Evolutionary conservation across 2,113 vertebrate species (phyloP), one percentile per base, ranked within the genome.

Genomic region (Geothlypis trichas): DNA sequence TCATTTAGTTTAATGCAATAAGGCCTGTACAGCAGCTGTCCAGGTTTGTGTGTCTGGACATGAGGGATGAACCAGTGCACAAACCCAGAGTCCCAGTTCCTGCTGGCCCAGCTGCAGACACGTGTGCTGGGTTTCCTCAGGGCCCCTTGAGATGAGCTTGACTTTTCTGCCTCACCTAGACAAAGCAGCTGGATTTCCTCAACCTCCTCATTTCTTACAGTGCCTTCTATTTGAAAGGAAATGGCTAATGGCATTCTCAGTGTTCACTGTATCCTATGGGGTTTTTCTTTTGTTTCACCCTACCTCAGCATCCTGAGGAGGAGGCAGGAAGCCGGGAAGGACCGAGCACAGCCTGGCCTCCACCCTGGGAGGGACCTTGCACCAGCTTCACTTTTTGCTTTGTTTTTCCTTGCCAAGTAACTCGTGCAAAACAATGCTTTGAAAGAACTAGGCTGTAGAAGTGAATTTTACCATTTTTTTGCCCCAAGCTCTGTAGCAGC

Each of bases 201-300:
- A 69, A 46, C 49, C 62, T 83, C 63, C 79, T 91, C 78, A 2
- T 62, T 61, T 72, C 41, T 68, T 57, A 15, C 21, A 35, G 46
- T 62, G 77, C 67, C 39, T 94, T 20, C 71, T 82, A 4, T 85
- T 80, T 73, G 84, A 79, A 85, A 83, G 87, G 91, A 95, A 94
- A 80, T 41, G 54, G 84, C 62, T 77, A 44, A 67, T 79, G 74
- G 83, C 24, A 35, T 85, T 89, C 54, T 62, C 24, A 66, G 65
- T 66, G 74, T 67, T 86, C 42, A 0, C 68, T 4, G 0, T 35
- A 35, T 77, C 95, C 93, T 80, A 19, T 74, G 80, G 65, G 87
- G 68, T 1, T 77, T 94, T 79, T n/a, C 94, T 81, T 92, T 94
- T 94, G 86, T 96, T 87, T 87, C n/a, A 13, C 37, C 78, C 46